Evolutionary conservation across 2,797 vertebrate species (phyloP), one percentile per base, ranked within the genome.

Genomic region (Myotis planiceps): DNA sequence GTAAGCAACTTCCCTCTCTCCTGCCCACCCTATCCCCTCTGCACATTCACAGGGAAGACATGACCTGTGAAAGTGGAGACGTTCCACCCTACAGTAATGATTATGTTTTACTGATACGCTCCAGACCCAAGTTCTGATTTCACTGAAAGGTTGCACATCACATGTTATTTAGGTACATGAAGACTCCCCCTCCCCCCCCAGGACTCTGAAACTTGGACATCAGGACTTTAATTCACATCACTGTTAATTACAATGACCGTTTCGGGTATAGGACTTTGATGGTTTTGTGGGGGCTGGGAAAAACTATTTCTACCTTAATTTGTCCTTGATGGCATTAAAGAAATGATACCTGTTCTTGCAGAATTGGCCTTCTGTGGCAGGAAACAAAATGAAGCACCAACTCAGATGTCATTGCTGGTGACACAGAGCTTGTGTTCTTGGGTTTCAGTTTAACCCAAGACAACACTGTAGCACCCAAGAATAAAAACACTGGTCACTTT

Each of bases 301-400:
- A 91, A 58, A 55, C 25, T 45, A 1, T 89, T 89, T 83, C 71
- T 83, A 13, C 60, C 78, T 85, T 93, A 39, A 66, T 32, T 8
- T 86, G 53, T 53, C 78, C 49, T 34, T 88, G 14, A 4, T 55
- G 27, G 8, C 32, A 23, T 76, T 87, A 13, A 76, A 74, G 75
- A 92, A 95, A 85, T 49, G 47, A 51, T 53, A 32, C 13, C 55
- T 83, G 18, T 95, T 90, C 53, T 80, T 86, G 32, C 47, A 89
- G 83, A 96, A 74, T 74, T 81, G 53, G 37, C 58, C 45, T 76
- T 55, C 29, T 76, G 19, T 51, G 21, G 29, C 75, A 87, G 80
- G 27, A 96, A 88, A 94, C 65, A 91, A 90, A 94, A 72, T 16
- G 60, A 95, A 90, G 63, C 66, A 74, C 68, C 92, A 94, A 92